Evolutionary conservation across 2,888 invertebrate genomes (phyloP), one percentile per base, ranked within the genome.

Genomic region (Drosophila suboccidentalis): DNA sequence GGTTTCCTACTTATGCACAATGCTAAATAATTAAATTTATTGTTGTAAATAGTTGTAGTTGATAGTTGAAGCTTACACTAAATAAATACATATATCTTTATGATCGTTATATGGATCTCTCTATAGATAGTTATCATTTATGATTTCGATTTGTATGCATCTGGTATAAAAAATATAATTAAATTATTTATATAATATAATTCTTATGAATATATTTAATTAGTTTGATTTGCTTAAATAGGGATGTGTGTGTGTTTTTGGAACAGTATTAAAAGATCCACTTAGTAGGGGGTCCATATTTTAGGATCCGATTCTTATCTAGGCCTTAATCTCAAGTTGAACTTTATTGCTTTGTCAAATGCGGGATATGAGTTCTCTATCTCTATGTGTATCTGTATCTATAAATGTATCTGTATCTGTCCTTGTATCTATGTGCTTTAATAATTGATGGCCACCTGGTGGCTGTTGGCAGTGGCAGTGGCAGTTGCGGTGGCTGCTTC

Each of bases 271-370:
- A 55, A 44, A 55, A 44, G 62, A 49, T 44, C 67, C 67, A 39
- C 41, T 44, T 15, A 32, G 26, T 50, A 58, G 51, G 58, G 63
- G 47, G 22, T 54, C 41, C 41, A 19, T 32, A 34, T 71, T 17
- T 13, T 59, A 55, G 51, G 51, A 17, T 22, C 26, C 10, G 34
- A 36, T 38, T 38, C 75, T 72, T 80, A 78, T 49, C 71, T 79
- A 75, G 46, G 67, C 70, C 84, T 78, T 89, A 81, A 70, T 65
- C 76, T 78, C 75, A 83, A 87, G 87, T 87, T 87, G 86, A 87
- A 90, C 87, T 90, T 90, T 90, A 82, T 75, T 90, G 88, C 83
- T 83, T 82, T 71, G 66, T 76, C 55, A 62, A 78, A 57, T 78
- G 69, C 69, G 62, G 79, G 71, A 79, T 74, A 79, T 80, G 78